A percentile compares a stretch with the other conserved stretches of the same genome.
Evolutionary conservation across 2,797 vertebrate genomes (phyloP).

Genomic region (Distichodus sexfasciatus): DNA sequence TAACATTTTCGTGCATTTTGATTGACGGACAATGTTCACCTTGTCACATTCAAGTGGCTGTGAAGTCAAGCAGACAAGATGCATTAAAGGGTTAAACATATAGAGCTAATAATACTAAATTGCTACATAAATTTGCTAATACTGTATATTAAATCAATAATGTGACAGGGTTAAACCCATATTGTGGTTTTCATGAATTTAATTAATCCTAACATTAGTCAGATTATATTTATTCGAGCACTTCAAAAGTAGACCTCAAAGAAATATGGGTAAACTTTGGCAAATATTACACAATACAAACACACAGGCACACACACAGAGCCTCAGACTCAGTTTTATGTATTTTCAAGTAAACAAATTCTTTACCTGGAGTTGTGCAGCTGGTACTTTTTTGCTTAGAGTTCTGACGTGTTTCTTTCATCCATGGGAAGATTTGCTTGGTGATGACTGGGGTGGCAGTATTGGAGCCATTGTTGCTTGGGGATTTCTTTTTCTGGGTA

Average conservation of each 20-base stretch:
- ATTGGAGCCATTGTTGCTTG: slow-evolving; percentile 73
- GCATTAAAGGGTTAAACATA: background rate
- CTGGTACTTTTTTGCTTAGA: slow-evolving; percentile 91
- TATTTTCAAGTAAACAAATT: background rate
- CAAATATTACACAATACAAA: background rate
- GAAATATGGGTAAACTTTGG: no score
- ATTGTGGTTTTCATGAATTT: background rate
- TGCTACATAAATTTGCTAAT: no score
- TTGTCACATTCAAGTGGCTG: no score
- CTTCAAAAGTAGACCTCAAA: no score
- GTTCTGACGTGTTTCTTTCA: slow-evolving; percentile 97
- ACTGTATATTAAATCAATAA: background rate
- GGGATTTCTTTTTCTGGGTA: slow-evolving; percentile 86
- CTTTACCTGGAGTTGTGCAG: slow-evolving; percentile 87
- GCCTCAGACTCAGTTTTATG: background rate
- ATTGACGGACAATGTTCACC: no score
- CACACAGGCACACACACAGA: background rate
- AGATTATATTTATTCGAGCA: background rate
- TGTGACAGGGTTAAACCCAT: background rate
- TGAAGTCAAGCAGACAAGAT: no score
- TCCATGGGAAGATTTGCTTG: slow-evolving; percentile 99
- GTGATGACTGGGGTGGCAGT: slow-evolving; percentile 82
- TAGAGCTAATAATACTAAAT: no score
- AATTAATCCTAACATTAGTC: background rate
- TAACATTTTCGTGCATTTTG: no score